A percentile compares a stretch with the other conserved stretches of the same genome.
phyloP scores from a whole-genome alignment of 2,888 invertebrate species.

The Graphium colonna region DNA sequence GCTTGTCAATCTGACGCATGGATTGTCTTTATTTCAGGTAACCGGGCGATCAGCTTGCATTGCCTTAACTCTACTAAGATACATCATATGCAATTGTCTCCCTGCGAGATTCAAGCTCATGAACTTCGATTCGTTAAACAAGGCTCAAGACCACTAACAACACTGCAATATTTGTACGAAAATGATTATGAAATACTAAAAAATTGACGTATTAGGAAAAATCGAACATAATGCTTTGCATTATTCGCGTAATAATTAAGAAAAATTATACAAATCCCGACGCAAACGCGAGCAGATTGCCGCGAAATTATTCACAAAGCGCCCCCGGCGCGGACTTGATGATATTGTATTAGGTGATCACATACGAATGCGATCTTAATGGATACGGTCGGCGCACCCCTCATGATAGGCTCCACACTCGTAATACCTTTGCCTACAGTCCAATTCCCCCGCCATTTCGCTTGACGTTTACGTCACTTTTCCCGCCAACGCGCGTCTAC shows the following conservation, averaged over 20 bases:
- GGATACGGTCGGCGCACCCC: conserved; percentile 56
- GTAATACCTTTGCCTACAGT: conserved; percentile 39
- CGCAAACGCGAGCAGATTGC: conserved; percentile 74
- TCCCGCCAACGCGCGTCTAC: conserved; percentile 42
- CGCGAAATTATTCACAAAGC: conserved; percentile 78
- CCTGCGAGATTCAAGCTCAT: too few relatives aligned
- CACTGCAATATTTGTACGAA: too few relatives aligned
- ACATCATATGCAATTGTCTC: too few relatives aligned
- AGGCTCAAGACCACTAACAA: too few relatives aligned
- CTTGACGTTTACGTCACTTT: conserved; percentile 55
- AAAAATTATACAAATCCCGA: conserved; percentile 62
- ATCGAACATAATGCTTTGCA: not conserved
- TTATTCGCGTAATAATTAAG: conserved; percentile 30
- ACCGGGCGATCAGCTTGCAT: too few relatives aligned
- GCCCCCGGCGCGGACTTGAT: conserved; percentile 71
- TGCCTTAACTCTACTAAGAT: too few relatives aligned
- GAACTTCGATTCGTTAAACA: too few relatives aligned
- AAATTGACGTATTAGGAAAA: not conserved
- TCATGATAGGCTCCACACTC: conserved; percentile 40
- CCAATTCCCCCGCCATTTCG: conserved; percentile 40
- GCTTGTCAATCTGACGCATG: too few relatives aligned
- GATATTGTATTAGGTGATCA: conserved; percentile 81
- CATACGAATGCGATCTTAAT: conserved; percentile 80
- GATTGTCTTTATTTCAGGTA: too few relatives aligned
- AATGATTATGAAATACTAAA: too few relatives aligned